Evolutionary conservation across 2,888 invertebrate genomes (phyloP).

Genomic region (Eilema caniola): DNA sequence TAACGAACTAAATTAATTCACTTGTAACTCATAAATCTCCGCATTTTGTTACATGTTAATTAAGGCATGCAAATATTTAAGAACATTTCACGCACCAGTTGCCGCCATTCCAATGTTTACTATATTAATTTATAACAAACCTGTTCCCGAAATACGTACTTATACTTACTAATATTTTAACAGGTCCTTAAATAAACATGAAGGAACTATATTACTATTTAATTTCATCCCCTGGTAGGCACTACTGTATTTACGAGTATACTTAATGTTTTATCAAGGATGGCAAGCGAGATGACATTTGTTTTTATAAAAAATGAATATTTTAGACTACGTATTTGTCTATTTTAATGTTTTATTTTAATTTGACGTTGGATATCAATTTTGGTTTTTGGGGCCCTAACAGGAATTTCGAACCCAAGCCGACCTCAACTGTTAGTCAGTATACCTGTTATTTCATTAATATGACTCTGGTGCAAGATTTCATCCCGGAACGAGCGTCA

Average conservation of each 20-base stretch:
- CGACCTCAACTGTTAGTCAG: too few species aligned
- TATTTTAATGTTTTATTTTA: too few species aligned
- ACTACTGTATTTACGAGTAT: background rate
- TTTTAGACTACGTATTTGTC: too few species aligned
- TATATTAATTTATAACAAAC: slow-evolving; percentile 13
- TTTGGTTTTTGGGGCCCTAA: too few species aligned
- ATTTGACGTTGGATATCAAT: too few species aligned
- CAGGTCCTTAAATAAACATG: slow-evolving; percentile 9
- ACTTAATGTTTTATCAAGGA: background rate
- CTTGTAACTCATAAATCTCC: slow-evolving; percentile 43
- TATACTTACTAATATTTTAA: slow-evolving; percentile 3
- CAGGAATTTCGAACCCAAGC: too few species aligned
- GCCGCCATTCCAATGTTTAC: slow-evolving; percentile 22
- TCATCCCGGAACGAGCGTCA: too few species aligned
- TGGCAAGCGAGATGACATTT: too few species aligned
- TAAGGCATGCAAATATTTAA: slow-evolving; percentile 56
- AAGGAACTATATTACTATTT: slow-evolving; percentile 1
- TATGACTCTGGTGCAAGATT: too few species aligned
- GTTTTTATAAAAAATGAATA: too few species aligned
- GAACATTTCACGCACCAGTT: slow-evolving; percentile 40
- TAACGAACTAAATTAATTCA: slow-evolving; percentile 53
- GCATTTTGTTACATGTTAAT: slow-evolving; percentile 36
- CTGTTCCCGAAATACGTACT: background rate
- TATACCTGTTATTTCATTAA: too few species aligned
- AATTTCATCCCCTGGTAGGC: background rate